Evolutionary conservation across 2,888 invertebrate genomes (phyloP), one percentile per base, ranked within the genome.

Genomic region (Drosophila yooni): DNA sequence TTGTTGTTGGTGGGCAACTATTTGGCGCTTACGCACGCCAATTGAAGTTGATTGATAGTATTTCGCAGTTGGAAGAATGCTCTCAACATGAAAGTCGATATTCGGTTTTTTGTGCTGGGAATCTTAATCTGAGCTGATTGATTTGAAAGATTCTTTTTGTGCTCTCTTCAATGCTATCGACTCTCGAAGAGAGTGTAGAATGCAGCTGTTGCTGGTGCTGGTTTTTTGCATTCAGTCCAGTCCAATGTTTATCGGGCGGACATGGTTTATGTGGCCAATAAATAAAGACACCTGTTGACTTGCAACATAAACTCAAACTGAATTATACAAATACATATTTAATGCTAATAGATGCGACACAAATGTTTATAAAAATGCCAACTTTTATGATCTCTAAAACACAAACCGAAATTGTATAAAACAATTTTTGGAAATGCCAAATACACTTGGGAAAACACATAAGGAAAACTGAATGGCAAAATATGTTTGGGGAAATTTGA

Each of bases 31-130:
- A 90, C 82, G 89, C 90, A 63, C 57, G 61, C 74, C 89, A 87
- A 87, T 87, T 87, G 87, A 86, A 89, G 67, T 77, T 87, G 87
- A 87, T 89, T 89, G 85, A 86, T 89, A 74, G 79, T 58, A 21
- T 29, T 54, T 29, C 50, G 29, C 38, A 40, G 11, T 31, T 54
- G 15, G 21, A 36, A n/a, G 25, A n/a, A 11, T 34, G 13, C 13
- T 21, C 33, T 4, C 33, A 7, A 25, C 66, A 66, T 53, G 36
- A 38, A 67, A 66, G 46, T 18, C 25, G 31, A 67, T 38, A 18
- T 15, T 25, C 15, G 6, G 2, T 40, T 29, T 27, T 50, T 64
- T 40, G 40, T 50, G 38, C 7, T n/a, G 34, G 36, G 46, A 38
- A 54, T 66, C n/a, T 54, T 66, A 67, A 67, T 67, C 52, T 36